phyloP scores from a whole-genome alignment of 2,113 vertebrate species.

The Macrotus californicus region DNA sequence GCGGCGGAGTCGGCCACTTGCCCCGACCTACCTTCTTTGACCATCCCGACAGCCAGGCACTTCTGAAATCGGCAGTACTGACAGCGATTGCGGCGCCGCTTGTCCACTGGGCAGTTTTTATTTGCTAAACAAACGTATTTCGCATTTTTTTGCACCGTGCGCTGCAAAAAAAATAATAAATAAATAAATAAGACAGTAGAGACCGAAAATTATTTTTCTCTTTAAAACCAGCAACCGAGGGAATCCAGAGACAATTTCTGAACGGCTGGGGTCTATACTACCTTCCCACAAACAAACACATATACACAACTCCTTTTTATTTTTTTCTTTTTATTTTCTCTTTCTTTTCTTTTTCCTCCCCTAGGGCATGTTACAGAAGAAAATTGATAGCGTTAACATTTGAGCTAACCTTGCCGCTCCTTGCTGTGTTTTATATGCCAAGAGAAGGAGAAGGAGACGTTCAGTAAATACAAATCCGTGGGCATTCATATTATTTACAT shows the following conservation, averaged over 20 bases:
- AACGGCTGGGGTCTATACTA: constrained; percentile 1
- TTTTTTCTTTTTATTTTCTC: neutral
- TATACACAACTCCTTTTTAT: neutral
- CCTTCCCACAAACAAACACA: constrained; percentile 46
- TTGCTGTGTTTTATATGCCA: constrained; percentile 86
- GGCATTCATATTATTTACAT: constrained; percentile 93
- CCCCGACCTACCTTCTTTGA: constrained; percentile 92
- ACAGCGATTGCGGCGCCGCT: constrained; percentile 94
- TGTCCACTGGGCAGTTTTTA: constrained; percentile 99
- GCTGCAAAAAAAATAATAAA: constrained; percentile 77
- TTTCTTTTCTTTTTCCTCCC: constrained; percentile 32
- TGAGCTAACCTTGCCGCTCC: constrained; percentile 80
- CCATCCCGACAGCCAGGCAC: constrained; percentile 98
- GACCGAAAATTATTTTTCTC: neutral
- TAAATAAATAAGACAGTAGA: neutral
- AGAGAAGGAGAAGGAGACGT: constrained; percentile 82
- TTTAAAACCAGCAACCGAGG: constrained; percentile 46
- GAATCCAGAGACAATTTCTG: constrained; percentile 34
- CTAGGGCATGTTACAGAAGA: constrained; percentile 78
- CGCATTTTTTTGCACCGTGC: constrained; percentile 98
- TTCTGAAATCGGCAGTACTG: constrained; percentile 98
- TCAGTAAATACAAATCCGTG: constrained; percentile 95
- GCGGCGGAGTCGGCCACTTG: neutral
- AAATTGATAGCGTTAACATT: constrained; percentile 82
- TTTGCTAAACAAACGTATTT: constrained; percentile 99